Evolutionary conservation across 2,888 invertebrate species (phyloP), one percentile per base, ranked within the genome.

Genomic region (Pyralis farinalis): DNA sequence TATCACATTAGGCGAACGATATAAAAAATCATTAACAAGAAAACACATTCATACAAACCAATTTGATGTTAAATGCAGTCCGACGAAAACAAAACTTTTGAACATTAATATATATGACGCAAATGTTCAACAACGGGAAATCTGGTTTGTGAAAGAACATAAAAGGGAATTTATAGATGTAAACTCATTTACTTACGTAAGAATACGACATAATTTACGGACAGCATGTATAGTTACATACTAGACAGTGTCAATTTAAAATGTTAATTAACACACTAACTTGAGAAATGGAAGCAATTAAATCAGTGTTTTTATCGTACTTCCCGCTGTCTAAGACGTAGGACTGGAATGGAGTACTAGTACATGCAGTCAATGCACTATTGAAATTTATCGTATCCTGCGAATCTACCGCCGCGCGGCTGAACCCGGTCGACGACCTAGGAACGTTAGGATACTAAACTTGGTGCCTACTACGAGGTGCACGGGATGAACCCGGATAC

Each of bases 351-450:
- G 59, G 56, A 61, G 63, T 68, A 62, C 58, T 55, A 61, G 63
- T 68, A 62, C 58, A 62, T 68, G 66, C 73, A 85, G 79, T 81
- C 80, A 81, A 81, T 84, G 82, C 72, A 78, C 80, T 79, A 82
- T 84, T 85, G 83, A 85, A 87, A 84, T 84, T 86, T 85, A 87
- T 83, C 75, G 84, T 81, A 80, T 81, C 85, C 86, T 76, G 82
- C 77, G 71, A 81, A 84, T 81, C 80, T 83, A 69, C 77, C 71
- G 79, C 75, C 75, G 66, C 66, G 69, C 69, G 73, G 63, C 75
- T 69, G 63, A 63, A 63, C 56, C 57, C 75, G 84, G 73, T 78
- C 82, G 68, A 59, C 63, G 82, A 81, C 83, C 82, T 71, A 63
- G 75, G 82, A 75, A 72, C 77, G 80, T 77, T 77, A 72, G 78